These are phyloP conservation scores for Peromyscus polionotus DNA, from an alignment of 2,113 vertebrate species.

Conservation along the genomic window DNA sequence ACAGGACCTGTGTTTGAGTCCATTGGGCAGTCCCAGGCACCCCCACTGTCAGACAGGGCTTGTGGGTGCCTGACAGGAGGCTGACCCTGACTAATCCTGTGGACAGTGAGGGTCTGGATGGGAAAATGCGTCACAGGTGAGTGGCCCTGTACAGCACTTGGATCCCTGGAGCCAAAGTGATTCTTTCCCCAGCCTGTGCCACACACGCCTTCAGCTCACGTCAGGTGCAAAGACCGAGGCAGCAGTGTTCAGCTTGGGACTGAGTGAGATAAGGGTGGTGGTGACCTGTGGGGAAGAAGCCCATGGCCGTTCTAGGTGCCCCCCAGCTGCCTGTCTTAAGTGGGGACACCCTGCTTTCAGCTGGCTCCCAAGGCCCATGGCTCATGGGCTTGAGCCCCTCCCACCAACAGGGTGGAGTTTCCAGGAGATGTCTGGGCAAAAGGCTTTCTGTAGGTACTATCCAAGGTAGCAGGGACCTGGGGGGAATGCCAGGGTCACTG, in stretches of 20 bases:
- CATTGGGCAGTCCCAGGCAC: fast-evolving
- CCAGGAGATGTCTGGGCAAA: background rate
- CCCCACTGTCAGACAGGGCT: background rate
- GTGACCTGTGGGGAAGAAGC: background rate
- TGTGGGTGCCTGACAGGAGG: background rate
- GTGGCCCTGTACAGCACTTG: background rate
- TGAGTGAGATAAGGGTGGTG: background rate
- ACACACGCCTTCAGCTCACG: fast-evolving
- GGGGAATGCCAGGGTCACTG: too few species aligned
- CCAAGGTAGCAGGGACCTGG: too few species aligned
- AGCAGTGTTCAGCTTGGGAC: background rate
- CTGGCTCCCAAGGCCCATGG: background rate
- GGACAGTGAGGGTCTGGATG: background rate
- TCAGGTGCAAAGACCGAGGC: background rate
- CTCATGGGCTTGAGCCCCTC: background rate
- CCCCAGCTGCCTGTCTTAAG: too few species aligned
- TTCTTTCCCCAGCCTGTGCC: background rate
- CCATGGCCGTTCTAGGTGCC: fast-evolving
- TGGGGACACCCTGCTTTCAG: background rate
- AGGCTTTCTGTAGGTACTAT: background rate
- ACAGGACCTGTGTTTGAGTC: background rate
- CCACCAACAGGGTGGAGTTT: background rate
- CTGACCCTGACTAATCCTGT: background rate
- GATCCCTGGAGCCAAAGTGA: background rate
- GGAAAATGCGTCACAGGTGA: background rate